These are phyloP conservation scores for Ranitomeya imitator DNA, from an alignment of 2,113 vertebrate genomes.

Conservation along the genomic window DNA sequence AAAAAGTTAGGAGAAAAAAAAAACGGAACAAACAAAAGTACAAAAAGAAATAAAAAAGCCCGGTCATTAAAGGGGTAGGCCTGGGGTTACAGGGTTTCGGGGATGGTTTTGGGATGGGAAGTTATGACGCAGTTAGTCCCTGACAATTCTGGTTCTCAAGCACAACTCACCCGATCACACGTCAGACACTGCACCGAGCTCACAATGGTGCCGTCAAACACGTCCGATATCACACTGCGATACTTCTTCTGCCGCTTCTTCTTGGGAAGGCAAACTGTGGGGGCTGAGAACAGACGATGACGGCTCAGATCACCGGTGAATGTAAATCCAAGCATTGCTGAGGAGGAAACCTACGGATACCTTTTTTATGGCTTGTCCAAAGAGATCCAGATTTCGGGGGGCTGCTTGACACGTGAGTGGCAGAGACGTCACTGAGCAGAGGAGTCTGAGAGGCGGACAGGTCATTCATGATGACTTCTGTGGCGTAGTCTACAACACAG, in stretches of 20 bases:
- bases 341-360: slow-evolving; percentile 65
- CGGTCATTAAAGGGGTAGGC: neutral
- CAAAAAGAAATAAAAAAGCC: neutral
- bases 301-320: neutral
- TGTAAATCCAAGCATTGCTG: neutral
- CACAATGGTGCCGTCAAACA: slow-evolving; percentile 96
- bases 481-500: slow-evolving; percentile 78
- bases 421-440: slow-evolving; percentile 73
- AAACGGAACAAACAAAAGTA: no score
- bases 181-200: slow-evolving; percentile 97
- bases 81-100: neutral
- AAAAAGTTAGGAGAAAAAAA: no score
- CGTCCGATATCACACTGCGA: slow-evolving; percentile 92
- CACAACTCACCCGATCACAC: slow-evolving; percentile 89
- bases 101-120: neutral
- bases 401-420: slow-evolving; percentile 82
- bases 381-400: slow-evolving; percentile 83
- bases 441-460: slow-evolving; percentile 76
- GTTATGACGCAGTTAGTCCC: neutral
- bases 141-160: neutral
- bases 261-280: slow-evolving; percentile 79
- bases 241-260: slow-evolving; percentile 91
- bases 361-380: slow-evolving; percentile 91
- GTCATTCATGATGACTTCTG: slow-evolving; percentile 84
- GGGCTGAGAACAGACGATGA: slow-evolving; percentile 65